phyloP scores from a whole-genome alignment of 2,113 vertebrate species.

The Scopus umbretta region DNA sequence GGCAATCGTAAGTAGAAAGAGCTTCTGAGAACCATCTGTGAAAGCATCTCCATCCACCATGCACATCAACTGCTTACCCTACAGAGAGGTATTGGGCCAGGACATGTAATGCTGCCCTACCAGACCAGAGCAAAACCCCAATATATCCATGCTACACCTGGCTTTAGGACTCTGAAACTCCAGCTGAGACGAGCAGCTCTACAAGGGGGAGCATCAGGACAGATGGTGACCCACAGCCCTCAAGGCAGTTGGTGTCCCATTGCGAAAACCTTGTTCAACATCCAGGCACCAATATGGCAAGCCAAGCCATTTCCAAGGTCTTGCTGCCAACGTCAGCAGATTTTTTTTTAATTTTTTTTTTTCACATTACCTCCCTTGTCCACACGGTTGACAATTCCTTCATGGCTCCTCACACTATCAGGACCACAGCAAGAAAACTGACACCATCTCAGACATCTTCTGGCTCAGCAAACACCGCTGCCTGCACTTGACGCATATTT shows the following conservation, averaged over 20 bases:
- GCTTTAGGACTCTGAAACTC: background rate
- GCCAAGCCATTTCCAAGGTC: background rate
- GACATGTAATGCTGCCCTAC: rapidly evolving
- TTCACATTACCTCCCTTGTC: background rate
- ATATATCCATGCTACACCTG: background rate
- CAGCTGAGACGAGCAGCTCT: background rate
- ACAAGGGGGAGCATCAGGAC: rapidly evolving
- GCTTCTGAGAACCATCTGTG: background rate
- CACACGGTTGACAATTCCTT: background rate
- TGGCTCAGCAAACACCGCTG: conserved; percentile 7
- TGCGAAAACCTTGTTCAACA: background rate
- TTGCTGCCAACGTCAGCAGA: background rate
- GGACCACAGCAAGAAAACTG: background rate
- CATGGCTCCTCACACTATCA: background rate
- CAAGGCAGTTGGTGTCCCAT: background rate
- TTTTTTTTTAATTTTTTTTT: background rate
- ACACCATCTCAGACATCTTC: background rate
- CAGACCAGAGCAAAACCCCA: background rate
- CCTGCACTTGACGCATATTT: background rate
- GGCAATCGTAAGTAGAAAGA: background rate
- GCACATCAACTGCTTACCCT: background rate
- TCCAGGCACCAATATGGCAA: background rate
- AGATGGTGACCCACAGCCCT: background rate
- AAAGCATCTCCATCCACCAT: background rate
- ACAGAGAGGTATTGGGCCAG: background rate